A percentile compares a stretch with the other conserved stretches of the same genome.
Evolutionary conservation across 1,140 invertebrate species (phyloP).

Genomic region (Trinorchestia longiramus): DNA sequence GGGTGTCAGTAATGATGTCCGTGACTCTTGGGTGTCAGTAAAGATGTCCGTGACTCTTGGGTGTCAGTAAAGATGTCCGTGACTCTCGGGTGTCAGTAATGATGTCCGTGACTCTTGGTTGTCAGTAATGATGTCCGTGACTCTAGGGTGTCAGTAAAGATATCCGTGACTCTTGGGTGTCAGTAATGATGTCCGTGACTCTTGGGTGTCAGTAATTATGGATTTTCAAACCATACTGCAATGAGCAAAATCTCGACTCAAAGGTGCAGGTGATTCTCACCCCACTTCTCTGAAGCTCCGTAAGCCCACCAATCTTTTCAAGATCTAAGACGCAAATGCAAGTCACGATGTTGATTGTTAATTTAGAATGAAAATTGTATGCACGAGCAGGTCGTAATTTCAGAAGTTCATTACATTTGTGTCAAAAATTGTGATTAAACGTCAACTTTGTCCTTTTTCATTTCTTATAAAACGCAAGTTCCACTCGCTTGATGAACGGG

Average conservation of each 20-base stretch:
- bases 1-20: no score
- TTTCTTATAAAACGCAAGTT: background rate
- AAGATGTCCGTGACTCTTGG: background rate
- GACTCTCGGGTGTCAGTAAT: background rate
- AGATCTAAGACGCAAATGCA: background rate
- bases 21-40: no score
- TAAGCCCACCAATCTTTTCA: background rate
- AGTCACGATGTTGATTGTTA: conserved; percentile 4
- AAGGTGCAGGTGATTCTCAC: no score
- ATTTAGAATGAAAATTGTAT: background rate
- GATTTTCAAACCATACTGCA: no score
- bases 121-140: no score
- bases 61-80: background rate
- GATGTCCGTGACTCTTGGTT: background rate
- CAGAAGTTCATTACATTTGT: background rate
- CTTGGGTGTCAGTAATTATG: no score
- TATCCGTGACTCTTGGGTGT: no score
- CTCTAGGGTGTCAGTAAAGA: no score
- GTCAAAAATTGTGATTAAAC: background rate
- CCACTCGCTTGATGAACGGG: background rate
- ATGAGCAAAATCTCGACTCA: no score
- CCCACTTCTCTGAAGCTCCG: background rate
- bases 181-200: no score
- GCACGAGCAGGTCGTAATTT: background rate
- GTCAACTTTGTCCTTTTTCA: background rate